A percentile compares a stretch with the other conserved stretches of the same genome.
These are phyloP conservation scores for Pseudochirops corinnae DNA, from an alignment of 2,797 vertebrate species.

Conservation along the genomic window DNA sequence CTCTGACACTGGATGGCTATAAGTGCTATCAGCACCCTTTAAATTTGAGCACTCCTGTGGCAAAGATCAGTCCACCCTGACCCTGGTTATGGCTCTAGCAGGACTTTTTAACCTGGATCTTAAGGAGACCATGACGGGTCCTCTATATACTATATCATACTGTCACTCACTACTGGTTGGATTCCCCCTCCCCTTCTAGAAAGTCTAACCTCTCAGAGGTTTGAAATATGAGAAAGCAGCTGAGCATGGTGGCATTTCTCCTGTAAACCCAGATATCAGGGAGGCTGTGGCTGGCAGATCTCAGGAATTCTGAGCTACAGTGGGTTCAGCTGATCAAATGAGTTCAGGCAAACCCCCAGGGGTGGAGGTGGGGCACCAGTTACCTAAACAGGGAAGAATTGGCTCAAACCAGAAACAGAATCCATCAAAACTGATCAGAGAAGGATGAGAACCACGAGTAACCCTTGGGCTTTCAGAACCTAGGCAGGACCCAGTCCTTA, in stretches of 20 bases:
- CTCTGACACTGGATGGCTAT: not conserved
- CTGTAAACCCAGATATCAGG: not conserved
- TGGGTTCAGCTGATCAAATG: not conserved
- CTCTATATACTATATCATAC: not conserved
- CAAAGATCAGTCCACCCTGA: not conserved
- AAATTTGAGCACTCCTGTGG: not conserved
- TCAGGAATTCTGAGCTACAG: not conserved
- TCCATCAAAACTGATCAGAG: not conserved
- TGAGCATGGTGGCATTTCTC: not conserved
- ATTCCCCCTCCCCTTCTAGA: not conserved
- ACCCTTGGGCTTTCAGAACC: not conserved
- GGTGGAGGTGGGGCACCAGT: not conserved
- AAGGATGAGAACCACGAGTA: not conserved
- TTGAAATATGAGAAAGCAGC: not conserved
- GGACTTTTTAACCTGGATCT: not conserved
- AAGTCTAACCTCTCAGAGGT: not conserved
- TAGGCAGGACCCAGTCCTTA: not conserved
- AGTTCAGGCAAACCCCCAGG: not conserved
- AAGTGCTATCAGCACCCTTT: not conserved
- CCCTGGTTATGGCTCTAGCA: not conserved
- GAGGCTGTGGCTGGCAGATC: not conserved
- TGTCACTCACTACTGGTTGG: not conserved
- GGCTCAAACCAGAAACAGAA: not conserved
- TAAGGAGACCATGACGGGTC: not conserved
- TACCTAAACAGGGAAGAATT: not conserved